phyloP scores from a whole-genome alignment of 1,140 invertebrate genomes.

The Hyles vespertilio region DNA sequence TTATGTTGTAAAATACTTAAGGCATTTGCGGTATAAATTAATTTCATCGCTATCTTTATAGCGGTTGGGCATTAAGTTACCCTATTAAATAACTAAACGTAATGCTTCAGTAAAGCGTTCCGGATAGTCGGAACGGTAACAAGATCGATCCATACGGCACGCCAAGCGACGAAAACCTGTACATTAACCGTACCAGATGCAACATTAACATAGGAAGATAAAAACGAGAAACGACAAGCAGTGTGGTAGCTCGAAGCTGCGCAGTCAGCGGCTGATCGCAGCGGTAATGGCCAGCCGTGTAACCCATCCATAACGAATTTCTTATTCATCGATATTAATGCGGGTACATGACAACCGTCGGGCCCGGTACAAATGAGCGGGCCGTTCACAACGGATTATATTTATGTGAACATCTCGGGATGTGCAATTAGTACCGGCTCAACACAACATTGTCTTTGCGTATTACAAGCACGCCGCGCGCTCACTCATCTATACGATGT shows the following conservation, averaged over 20 bases:
- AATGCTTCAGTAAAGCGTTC: too few relatives aligned
- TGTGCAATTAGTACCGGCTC: constrained; percentile 62
- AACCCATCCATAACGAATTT: constrained; percentile 71
- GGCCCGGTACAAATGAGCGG: constrained; percentile 62
- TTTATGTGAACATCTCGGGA: constrained; percentile 62
- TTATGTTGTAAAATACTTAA: too few relatives aligned
- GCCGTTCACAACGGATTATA: constrained; percentile 60
- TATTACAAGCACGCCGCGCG: constrained; percentile 20
- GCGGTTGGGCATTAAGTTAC: too few relatives aligned
- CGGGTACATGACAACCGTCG: constrained; percentile 65
- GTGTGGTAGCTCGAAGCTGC: constrained; percentile 45
- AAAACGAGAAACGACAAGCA: constrained; percentile 41
- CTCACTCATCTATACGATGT: constrained; percentile 13
- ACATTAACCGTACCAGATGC: background rate
- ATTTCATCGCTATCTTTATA: too few relatives aligned
- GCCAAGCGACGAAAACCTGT: too few relatives aligned
- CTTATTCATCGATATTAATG: constrained; percentile 74
- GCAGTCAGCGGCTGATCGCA: constrained; percentile 42
- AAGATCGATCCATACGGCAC: too few relatives aligned
- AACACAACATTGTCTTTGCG: constrained; percentile 26
- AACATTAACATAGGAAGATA: constrained; percentile 41
- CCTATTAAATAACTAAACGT: too few relatives aligned
- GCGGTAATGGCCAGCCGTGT: constrained; percentile 63
- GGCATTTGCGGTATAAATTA: too few relatives aligned
- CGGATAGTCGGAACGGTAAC: too few relatives aligned